These are phyloP conservation scores for Rhinophrynus dorsalis DNA, from an alignment of 2,797 vertebrate species.

Conservation along the genomic window DNA sequence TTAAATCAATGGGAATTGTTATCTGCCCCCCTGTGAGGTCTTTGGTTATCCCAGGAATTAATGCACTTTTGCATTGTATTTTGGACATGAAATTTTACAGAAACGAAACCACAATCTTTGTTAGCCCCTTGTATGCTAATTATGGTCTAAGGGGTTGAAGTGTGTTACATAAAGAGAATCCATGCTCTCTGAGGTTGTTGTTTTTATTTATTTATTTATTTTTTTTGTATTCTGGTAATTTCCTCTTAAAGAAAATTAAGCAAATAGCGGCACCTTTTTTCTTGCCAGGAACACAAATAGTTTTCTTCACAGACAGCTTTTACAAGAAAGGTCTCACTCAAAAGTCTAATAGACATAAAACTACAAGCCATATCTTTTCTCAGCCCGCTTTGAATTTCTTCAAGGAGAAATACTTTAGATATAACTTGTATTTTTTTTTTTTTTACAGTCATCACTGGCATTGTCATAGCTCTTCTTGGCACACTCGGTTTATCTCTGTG, in stretches of 20 bases:
- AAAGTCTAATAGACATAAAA: background rate
- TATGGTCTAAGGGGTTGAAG: too few relatives aligned
- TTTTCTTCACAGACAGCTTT: background rate
- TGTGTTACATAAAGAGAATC: too few relatives aligned
- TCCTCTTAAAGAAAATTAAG: background rate
- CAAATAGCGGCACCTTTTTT: background rate
- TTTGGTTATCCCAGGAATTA: too few relatives aligned
- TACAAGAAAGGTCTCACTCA: background rate
- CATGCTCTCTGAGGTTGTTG: too few relatives aligned
- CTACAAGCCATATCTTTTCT: background rate
- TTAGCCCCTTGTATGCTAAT: too few relatives aligned
- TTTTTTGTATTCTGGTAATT: too few relatives aligned
- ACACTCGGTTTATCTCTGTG: constrained; percentile 1
- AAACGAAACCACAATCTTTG: too few relatives aligned
- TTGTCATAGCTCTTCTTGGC: constrained; percentile 14
- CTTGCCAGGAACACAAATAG: background rate
- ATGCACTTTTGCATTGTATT: too few relatives aligned
- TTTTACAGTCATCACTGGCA: constrained; percentile 7
- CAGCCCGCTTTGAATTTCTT: constrained; percentile 1
- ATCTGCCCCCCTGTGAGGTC: too few relatives aligned
- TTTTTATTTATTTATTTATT: too few relatives aligned
- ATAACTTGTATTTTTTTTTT: constrained; percentile 11
- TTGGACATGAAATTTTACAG: too few relatives aligned
- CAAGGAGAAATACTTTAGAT: background rate
- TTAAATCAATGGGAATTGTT: too few relatives aligned